A percentile compares a stretch with the other conserved stretches of the same genome.
Evolutionary conservation across 2,113 vertebrate species (phyloP).

Genomic region (Scomber japonicus): DNA sequence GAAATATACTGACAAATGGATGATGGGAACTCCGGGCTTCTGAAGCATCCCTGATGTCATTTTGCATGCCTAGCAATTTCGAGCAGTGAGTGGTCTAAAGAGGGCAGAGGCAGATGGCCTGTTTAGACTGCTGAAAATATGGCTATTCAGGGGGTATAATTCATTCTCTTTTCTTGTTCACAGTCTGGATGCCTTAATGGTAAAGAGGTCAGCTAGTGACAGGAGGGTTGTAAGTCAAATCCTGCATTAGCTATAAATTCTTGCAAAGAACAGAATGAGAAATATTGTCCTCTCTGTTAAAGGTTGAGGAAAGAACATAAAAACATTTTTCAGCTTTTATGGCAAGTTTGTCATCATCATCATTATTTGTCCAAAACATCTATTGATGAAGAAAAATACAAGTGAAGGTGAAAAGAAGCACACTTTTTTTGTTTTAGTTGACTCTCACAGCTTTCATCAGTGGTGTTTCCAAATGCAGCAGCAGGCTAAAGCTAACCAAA

Average conservation of each 20-base stretch:
- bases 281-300: not conserved
- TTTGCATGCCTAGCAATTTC: conserved; percentile 16
- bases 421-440: not conserved
- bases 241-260: not conserved
- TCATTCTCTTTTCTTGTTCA: conserved; percentile 1
- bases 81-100: conserved; percentile 13
- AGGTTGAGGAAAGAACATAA: conserved; percentile 7
- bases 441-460: not conserved
- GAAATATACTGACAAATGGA: conserved; percentile 47
- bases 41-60: conserved; percentile 53
- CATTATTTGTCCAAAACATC: too few relatives aligned
- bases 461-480: conserved; percentile 4
- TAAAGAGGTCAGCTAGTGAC: not conserved
- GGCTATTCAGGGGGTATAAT: not conserved
- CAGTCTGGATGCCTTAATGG: not conserved
- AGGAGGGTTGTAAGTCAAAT: not conserved
- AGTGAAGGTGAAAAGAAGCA: too few relatives aligned
- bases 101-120: conserved; percentile 55
- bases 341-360: too few relatives aligned
- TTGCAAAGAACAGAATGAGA: not conserved
- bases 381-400: too few relatives aligned
- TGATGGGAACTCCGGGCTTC: conserved; percentile 46
- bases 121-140: conserved; percentile 21
- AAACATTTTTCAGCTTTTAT: not conserved
- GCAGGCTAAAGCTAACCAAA: not conserved